Base-by-base conservation (phyloP, 2,113 vertebrate species). In the Pao palembangensis region DNA sequence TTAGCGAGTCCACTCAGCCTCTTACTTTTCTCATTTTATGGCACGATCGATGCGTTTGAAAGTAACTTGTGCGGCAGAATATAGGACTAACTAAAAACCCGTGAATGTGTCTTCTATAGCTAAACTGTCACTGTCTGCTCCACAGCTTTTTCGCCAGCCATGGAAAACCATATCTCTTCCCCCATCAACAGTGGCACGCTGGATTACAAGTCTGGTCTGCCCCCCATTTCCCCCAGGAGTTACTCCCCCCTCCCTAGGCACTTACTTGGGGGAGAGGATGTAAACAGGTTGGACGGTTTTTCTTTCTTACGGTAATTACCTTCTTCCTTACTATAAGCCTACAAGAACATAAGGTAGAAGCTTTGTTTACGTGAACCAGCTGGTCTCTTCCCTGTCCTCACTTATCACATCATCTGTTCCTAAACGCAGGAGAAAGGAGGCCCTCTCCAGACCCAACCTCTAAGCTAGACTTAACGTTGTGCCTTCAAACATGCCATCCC, bases 171-270 rank as follows among this genome's bases (percentile, higher is more conserved):
- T 84, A 93, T 98, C 79, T 92, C 92, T 76, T 91, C 93, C 61
- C 76, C 84, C 52, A 90, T 93, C 87, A 94, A 95, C 90, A 95
- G 93, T 15, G 94, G 94, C 85, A 94, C 94, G 87, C 91, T 96
- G 93, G 95, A 98, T 83, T 98, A 96, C 89, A 96, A 96, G 91
- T 87, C 93, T 41, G 92, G 92, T 65, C 85, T 94, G 81, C 91
- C 94, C 5, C 93, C 94, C 38, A 93, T 95, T 81, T 96, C 95
- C 80, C 94, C 96, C 0, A 92, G 93, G 91, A 95, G 93, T 91
- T 97, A 97, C 79, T 98, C 96, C 55, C 94, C 94, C 76, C 91
- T 98, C 84, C 92, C 93, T 80, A 95, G 94, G 92, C 94, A 98
- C 91, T 92, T 97, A 91, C 92, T 94, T 78, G 91, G 94, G 87